Evolutionary conservation across 2,113 vertebrate genomes (phyloP).

Genomic region (Piliocolobus tephrosceles): DNA sequence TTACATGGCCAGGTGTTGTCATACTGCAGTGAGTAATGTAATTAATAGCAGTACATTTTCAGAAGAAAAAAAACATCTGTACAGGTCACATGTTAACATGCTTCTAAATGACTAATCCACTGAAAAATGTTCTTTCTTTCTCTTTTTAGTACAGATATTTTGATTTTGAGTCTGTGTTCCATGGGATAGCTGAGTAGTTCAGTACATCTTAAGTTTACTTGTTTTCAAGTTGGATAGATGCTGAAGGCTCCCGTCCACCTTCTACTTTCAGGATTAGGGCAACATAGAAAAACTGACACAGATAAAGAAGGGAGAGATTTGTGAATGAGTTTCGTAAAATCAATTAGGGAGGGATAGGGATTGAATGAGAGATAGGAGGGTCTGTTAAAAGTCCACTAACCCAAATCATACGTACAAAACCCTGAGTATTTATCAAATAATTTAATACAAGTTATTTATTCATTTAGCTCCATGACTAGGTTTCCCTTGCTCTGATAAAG

Average conservation of each 20-base stretch:
- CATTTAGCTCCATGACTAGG: background rate
- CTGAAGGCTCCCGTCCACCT: fast-evolving
- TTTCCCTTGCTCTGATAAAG: background rate
- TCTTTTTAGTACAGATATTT: background rate
- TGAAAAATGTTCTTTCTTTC: background rate
- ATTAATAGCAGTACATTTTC: background rate
- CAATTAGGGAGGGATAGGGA: background rate
- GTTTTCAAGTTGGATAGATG: background rate
- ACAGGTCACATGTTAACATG: background rate
- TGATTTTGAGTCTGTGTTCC: background rate
- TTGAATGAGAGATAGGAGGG: background rate
- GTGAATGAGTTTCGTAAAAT: background rate
- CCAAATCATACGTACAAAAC: background rate
- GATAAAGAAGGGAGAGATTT: background rate
- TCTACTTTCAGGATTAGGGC: background rate
- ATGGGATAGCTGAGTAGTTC: background rate
- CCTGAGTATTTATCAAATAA: background rate
- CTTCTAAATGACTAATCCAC: background rate
- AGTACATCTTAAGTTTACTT: background rate
- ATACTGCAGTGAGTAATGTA: background rate
- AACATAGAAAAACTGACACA: background rate
- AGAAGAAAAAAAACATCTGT: background rate
- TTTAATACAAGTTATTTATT: background rate
- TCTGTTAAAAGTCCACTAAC: background rate
- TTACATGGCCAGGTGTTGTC: background rate